Evolutionary conservation across 2,113 vertebrate species (phyloP).

Genomic region (Poeciliopsis occidentalis): DNA sequence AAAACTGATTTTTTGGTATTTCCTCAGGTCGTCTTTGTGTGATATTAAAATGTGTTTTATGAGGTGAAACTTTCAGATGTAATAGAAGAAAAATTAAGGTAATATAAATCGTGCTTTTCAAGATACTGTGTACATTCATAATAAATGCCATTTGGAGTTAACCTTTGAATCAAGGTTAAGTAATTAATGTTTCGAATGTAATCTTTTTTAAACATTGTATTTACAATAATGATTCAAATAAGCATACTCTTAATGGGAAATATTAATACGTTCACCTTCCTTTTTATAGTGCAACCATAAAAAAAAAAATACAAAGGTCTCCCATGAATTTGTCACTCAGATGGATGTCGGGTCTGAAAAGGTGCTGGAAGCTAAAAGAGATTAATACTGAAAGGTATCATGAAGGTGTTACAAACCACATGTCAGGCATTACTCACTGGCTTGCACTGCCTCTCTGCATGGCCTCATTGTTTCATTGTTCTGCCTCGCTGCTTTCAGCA

Average conservation of each 20-base stretch:
- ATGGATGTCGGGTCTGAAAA: slow-evolving; percentile 35
- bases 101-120: background rate
- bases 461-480: slow-evolving; percentile 80
- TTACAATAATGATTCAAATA: background rate
- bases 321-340: slow-evolving; percentile 6
- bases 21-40: background rate
- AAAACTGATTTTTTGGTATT: background rate
- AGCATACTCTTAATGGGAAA: too few species aligned
- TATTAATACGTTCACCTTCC: too few species aligned
- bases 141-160: background rate
- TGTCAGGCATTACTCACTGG: slow-evolving; percentile 32
- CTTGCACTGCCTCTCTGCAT: slow-evolving; percentile 30
- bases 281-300: too few species aligned
- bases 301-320: slow-evolving; percentile 7
- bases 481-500: slow-evolving; percentile 61
- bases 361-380: slow-evolving; percentile 20
- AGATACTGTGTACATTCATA: background rate
- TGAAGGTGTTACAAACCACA: slow-evolving; percentile 41
- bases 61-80: background rate
- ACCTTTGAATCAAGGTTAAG: too few species aligned
- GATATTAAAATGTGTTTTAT: background rate
- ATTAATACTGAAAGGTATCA: slow-evolving; percentile 29
- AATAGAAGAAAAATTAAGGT: background rate
- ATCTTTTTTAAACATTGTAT: too few species aligned
- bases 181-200: too few species aligned